Evolutionary conservation across 92 coral and sea anemone genomes (phyloP), one percentile per base, ranked within the genome.

Genomic region (Epizoanthus stellaris): DNA sequence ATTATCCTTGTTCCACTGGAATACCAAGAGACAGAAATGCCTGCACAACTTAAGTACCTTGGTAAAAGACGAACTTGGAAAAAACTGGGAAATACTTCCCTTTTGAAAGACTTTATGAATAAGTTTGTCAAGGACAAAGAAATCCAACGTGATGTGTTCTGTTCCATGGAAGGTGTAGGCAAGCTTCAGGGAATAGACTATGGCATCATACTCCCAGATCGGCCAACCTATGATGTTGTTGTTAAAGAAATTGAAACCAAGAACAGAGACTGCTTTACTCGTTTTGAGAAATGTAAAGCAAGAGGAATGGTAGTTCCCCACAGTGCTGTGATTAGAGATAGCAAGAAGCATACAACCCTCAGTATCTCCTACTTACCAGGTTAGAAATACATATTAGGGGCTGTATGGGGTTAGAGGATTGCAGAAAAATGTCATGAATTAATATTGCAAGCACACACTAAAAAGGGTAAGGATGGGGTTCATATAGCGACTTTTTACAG

Each of bases 351-450:
- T 45, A 15, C 13, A 69, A 80, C 86, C 5, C 19, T 87, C 5
- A 80, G 90, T 14, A 38, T 87, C 43, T 87, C 90, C 17, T 81
- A 73, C 47, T 64, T 87, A 14, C 86, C 56, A 87, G 82, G 90
- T 87, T 65, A 80, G 87, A 45, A 49, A 49, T 49, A 7, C 54
- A 49, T 6, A n/a, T n/a, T n/a, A 49, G 10, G 14, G 10, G 54
- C 54, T 49, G 11, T 1, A 7, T 9, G 54, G 9, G 53, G 53
- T 23, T 23, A 23, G 25, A 23, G 25, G 36, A 30, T 30, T 30
- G 36, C 36, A 30, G 36, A 30, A 30, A 30, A 30, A 30, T 30
- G 36, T 30, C 36, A 30, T 30, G 36, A 30, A 30, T 30, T 30
- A 30, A 30, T 30, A 30, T 30, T 30, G 2, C 36, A 30, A 30